Conservation (phyloP, 1,140 invertebrate species). For the Mycetomoellerius zeteki region DNA sequence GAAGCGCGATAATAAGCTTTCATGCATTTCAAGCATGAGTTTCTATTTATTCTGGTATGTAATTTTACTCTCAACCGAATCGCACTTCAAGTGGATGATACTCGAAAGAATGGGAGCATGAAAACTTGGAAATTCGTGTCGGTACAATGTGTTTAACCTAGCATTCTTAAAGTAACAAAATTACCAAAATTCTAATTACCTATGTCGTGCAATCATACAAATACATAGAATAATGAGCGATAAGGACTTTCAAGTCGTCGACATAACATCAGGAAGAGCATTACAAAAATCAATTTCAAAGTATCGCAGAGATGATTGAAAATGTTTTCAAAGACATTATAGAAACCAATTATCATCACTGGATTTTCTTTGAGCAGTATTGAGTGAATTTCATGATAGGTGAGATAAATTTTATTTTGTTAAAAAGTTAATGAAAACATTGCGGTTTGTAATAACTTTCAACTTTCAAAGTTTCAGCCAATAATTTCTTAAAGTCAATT, state of each 20-base stretch:
- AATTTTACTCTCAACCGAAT: constrained; percentile 41
- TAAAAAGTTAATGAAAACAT: neutral
- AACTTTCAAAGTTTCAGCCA: neutral
- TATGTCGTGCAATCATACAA: constrained; percentile 21
- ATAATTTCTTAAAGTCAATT: neutral
- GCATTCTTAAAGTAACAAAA: constrained; percentile 57
- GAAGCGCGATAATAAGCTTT: constrained; percentile 4
- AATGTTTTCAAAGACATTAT: neutral
- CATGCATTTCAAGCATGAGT: neutral
- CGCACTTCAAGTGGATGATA: neutral
- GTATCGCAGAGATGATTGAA: neutral
- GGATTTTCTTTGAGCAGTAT: neutral
- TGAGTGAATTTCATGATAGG: neutral
- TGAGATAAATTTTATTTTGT: neutral
- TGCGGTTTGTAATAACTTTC: neutral
- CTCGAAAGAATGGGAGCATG: constrained; percentile 32
- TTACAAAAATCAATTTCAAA: neutral
- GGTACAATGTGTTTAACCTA: constrained; percentile 10
- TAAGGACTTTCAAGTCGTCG: neutral
- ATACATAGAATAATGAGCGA: constrained; percentile 10
- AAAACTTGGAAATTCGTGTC: constrained; percentile 19
- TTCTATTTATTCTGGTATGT: constrained; percentile 3
- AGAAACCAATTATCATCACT: neutral
- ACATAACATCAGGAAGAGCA: neutral
- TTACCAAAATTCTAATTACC: constrained; percentile 60